These are phyloP conservation scores for Rhodinocichla rosea DNA, from an alignment of 2,113 vertebrate species.

Conservation along the genomic window DNA sequence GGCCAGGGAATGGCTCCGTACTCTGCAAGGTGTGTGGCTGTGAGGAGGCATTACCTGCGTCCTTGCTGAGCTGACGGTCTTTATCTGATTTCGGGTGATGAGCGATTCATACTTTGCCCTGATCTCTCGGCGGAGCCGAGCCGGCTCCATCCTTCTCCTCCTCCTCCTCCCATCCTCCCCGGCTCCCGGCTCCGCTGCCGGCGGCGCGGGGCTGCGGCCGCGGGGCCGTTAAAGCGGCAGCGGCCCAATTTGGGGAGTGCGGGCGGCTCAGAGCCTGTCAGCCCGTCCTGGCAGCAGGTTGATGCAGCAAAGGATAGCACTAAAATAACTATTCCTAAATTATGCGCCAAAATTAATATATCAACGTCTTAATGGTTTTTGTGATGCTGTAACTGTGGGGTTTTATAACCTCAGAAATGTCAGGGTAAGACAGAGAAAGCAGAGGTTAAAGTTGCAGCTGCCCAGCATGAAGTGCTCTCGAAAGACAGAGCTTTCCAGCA, in stretches of 20 bases:
- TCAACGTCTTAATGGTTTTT: background rate
- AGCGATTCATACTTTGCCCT: constrained; percentile 82
- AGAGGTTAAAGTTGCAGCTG: background rate
- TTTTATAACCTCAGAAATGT: background rate
- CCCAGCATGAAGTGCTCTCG: background rate
- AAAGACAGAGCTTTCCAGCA: background rate
- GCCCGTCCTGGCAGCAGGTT: background rate
- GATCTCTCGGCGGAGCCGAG: constrained; percentile 85
- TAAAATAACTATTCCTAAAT: too few relatives aligned
- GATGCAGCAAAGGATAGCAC: background rate
- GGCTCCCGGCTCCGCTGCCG: background rate
- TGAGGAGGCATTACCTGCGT: constrained; percentile 76
- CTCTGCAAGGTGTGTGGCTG: constrained; percentile 67
- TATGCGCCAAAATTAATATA: background rate
- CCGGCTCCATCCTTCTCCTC: constrained; percentile 88
- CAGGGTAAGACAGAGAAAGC: background rate
- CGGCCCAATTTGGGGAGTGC: background rate
- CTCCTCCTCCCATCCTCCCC: constrained; percentile 79
- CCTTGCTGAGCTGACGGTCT: constrained; percentile 67
- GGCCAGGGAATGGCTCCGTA: constrained; percentile 68
- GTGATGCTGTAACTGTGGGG: accelerated
- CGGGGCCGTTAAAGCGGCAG: constrained; percentile 72
- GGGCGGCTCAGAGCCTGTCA: background rate
- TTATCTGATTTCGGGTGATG: constrained; percentile 72
- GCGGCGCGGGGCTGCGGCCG: background rate